These are phyloP conservation scores for Strigamia crassipes DNA, from an alignment of 2,888 invertebrate species.

Conservation along the genomic window DNA sequence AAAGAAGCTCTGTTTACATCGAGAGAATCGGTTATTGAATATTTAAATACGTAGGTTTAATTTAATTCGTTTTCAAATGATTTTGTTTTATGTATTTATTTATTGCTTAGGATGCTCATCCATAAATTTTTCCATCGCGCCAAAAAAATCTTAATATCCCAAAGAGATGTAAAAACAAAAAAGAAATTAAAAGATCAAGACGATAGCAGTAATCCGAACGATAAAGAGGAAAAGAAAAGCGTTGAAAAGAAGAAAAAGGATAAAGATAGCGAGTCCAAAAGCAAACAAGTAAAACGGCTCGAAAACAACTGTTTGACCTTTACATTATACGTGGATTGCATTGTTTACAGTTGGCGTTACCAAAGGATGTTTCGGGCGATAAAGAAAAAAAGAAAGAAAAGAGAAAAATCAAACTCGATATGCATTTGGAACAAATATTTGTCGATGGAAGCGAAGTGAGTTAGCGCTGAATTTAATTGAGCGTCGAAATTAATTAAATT, in stretches of 20 bases:
- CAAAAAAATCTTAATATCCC: conserved; percentile 78
- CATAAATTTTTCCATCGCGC: conserved; percentile 96
- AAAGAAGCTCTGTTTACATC: conserved; percentile 78
- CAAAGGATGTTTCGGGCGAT: conserved; percentile 53
- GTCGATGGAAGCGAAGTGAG: conserved; percentile 79
- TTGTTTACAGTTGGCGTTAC: background rate
- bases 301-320: background rate
- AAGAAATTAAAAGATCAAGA: conserved; percentile 61
- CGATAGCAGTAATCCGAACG: conserved; percentile 55
- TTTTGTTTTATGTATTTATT: background rate
- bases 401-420: conserved; percentile 91
- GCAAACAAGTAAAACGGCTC: conserved; percentile 43
- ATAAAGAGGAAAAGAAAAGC: conserved; percentile 53
- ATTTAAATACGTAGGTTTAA: conserved; percentile 67
- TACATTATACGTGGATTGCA: background rate
- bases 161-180: conserved; percentile 64
- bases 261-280: conserved; percentile 44
- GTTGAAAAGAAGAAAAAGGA: conserved; percentile 64
- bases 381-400: conserved; percentile 71
- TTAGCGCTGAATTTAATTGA: background rate
- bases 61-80: background rate
- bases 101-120: conserved; percentile 70
- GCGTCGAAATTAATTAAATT: background rate
- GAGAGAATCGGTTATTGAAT: conserved; percentile 78
- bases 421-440: conserved; percentile 92